Conservation (phyloP, 2,797 vertebrate species). For the Rhabdomys pumilio region DNA sequence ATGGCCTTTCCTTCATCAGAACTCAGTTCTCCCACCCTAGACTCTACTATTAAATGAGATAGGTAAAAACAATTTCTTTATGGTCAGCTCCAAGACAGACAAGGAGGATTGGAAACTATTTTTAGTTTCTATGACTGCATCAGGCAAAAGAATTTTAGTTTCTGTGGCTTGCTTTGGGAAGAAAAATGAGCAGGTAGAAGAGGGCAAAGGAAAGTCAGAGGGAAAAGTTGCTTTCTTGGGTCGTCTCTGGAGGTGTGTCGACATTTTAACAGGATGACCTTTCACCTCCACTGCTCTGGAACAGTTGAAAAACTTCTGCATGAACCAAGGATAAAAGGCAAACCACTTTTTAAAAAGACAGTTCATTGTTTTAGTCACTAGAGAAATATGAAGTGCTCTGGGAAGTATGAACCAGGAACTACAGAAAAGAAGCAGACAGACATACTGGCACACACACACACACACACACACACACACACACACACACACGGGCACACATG, state of each 20-base stretch:
- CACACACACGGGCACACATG: not conserved
- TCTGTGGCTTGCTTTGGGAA: not conserved
- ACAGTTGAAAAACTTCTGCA: not conserved
- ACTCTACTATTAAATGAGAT: not conserved
- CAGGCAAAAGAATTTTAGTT: not conserved
- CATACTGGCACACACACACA: not conserved
- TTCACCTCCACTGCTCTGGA: not conserved
- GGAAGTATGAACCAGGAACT: not conserved
- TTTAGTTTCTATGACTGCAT: not conserved
- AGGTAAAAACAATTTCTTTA: slow-evolving; percentile 3
- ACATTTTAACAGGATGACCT: not conserved
- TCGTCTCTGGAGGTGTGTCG: not conserved
- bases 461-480: not conserved
- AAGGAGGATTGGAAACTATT: not conserved
- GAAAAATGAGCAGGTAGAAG: not conserved
- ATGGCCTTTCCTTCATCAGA: too few species aligned
- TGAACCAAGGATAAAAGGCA: not conserved
- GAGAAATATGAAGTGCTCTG: not conserved
- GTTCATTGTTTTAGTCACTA: not conserved
- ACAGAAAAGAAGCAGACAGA: not conserved
- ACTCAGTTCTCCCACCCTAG: not conserved
- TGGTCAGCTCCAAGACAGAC: not conserved
- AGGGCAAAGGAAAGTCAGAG: not conserved
- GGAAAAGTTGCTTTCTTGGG: not conserved
- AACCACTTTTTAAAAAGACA: not conserved